A percentile compares a stretch with the other conserved stretches of the same genome.
Evolutionary conservation across 2,113 vertebrate species (phyloP).

Genomic region (Cariama cristata): DNA sequence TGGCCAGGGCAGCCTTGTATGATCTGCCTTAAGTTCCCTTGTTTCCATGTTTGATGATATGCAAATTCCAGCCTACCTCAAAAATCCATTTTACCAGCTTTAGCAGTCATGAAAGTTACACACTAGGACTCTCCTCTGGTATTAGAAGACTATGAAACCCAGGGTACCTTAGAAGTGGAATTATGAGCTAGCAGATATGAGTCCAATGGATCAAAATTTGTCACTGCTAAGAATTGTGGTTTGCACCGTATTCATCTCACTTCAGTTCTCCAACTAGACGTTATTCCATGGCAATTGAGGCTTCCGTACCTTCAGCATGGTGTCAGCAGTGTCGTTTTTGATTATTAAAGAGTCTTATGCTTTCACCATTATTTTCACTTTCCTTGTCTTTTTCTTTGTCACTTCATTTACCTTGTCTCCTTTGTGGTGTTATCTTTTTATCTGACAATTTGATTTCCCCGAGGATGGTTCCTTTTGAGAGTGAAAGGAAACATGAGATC

Average conservation of each 20-base stretch:
- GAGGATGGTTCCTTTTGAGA: slow-evolving; percentile 27
- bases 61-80: slow-evolving; percentile 47
- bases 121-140: neutral
- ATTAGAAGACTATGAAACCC: neutral
- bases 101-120: neutral
- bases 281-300: neutral
- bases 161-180: neutral
- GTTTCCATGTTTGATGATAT: neutral
- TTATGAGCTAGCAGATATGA: neutral
- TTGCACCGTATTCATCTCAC: neutral
- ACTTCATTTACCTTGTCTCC: slow-evolving; percentile 29
- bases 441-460: slow-evolving; percentile 24
- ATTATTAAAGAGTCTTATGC: slow-evolving; percentile 31
- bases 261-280: neutral
- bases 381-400: slow-evolving; percentile 23
- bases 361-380: slow-evolving; percentile 42
- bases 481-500: slow-evolving; percentile 42
- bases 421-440: slow-evolving; percentile 25
- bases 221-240: neutral
- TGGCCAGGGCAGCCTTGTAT: neutral
- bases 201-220: neutral
- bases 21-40: slow-evolving; percentile 6
- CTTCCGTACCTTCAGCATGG: neutral
- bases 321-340: neutral
- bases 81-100: neutral